Evolutionary conservation across 2,888 invertebrate species (phyloP).

Genomic region (Penaeus monodon): DNA sequence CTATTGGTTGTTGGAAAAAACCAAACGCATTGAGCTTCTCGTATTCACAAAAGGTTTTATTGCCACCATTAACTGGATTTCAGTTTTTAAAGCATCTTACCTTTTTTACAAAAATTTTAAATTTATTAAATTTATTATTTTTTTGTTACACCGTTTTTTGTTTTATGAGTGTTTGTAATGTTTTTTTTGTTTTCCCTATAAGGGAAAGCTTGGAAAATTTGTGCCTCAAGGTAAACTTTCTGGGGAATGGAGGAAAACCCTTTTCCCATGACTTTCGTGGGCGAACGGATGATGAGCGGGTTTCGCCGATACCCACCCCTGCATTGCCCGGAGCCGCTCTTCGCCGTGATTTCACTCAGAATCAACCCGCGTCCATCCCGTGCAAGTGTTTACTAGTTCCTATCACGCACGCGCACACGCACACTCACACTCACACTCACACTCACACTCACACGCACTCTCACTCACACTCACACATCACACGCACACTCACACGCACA

Average conservation of each 20-base stretch:
- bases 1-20: too few relatives aligned
- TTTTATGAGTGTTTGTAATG: slow-evolving; percentile 27
- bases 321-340: slow-evolving; percentile 74
- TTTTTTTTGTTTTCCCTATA: slow-evolving; percentile 60
- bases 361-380: not conserved
- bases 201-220: slow-evolving; percentile 76
- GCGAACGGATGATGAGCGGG: slow-evolving; percentile 93
- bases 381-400: not conserved
- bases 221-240: slow-evolving; percentile 82
- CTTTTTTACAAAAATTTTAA: too few relatives aligned
- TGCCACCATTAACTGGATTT: too few relatives aligned
- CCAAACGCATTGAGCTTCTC: too few relatives aligned
- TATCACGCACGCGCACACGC: not conserved
- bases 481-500: too few relatives aligned
- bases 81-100: too few relatives aligned
- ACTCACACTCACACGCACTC: not conserved
- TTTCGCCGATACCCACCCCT: slow-evolving; percentile 90
- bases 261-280: slow-evolving; percentile 98
- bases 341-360: slow-evolving; percentile 63
- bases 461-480: not conserved
- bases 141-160: too few relatives aligned
- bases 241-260: slow-evolving; percentile 93
- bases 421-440: not conserved
- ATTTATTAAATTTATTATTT: too few relatives aligned
- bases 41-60: too few relatives aligned